phyloP scores from a whole-genome alignment of 2,888 invertebrate genomes.

The Cheiracanthium punctorium region DNA sequence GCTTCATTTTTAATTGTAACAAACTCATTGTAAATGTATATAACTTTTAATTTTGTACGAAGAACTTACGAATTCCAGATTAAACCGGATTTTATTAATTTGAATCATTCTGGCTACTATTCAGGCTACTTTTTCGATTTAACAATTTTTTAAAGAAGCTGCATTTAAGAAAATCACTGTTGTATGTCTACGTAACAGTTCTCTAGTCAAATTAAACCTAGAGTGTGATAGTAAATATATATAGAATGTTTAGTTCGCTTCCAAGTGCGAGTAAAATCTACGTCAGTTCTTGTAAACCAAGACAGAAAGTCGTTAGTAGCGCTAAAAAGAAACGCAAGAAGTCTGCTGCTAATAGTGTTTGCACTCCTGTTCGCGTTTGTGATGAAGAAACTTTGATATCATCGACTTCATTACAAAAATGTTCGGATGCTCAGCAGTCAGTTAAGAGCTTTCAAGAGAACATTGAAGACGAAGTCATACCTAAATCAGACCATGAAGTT shows the following conservation, averaged over 20 bases:
- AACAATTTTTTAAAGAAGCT: neutral
- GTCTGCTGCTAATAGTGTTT: neutral
- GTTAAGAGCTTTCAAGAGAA: neutral
- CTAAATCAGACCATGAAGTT: neutral
- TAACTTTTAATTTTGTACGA: too few relatives aligned
- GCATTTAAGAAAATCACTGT: neutral
- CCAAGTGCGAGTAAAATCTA: slow-evolving; percentile 65
- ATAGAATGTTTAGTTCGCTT: slow-evolving; percentile 60
- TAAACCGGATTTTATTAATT: too few relatives aligned
- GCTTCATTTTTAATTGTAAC: too few relatives aligned
- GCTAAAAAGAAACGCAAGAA: slow-evolving; percentile 33
- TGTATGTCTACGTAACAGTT: neutral
- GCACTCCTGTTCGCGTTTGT: neutral
- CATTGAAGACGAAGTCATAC: neutral
- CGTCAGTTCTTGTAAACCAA: slow-evolving; percentile 27
- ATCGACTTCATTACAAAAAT: neutral
- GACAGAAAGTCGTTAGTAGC: slow-evolving; percentile 30
- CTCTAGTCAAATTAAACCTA: neutral
- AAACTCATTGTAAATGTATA: too few relatives aligned
- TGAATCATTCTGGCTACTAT: too few relatives aligned
- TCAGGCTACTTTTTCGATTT: neutral
- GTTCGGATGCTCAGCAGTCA: neutral
- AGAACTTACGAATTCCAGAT: too few relatives aligned
- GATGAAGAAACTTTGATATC: slow-evolving; percentile 40
- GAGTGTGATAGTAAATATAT: neutral